Evolutionary conservation across 1,140 invertebrate genomes (phyloP).

Genomic region (Manduca sexta): DNA sequence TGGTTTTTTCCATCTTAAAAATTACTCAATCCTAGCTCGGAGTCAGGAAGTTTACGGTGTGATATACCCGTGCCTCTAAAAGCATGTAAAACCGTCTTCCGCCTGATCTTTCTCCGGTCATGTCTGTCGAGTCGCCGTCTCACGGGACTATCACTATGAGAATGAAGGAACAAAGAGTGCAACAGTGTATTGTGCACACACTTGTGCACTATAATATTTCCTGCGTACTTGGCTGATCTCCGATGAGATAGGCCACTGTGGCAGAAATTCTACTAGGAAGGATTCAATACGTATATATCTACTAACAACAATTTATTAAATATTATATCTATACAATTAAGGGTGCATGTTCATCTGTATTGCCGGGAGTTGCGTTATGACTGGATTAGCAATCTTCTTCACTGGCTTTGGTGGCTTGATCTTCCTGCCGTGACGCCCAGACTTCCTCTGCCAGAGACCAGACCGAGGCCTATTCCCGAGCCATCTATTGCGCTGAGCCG

Average conservation of each 20-base stretch:
- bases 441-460: slow-evolving; percentile 95
- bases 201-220: too few species aligned
- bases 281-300: background rate
- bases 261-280: too few species aligned
- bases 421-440: slow-evolving; percentile 91
- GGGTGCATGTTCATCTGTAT: slow-evolving; percentile 42
- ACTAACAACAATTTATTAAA: slow-evolving; percentile 1
- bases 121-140: too few species aligned
- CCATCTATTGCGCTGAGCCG: slow-evolving; percentile 86
- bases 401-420: slow-evolving; percentile 75
- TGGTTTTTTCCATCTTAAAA: too few species aligned
- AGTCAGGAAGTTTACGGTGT: too few species aligned
- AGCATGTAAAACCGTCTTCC: background rate
- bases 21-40: too few species aligned
- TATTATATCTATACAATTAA: slow-evolving; percentile 17
- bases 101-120: too few species aligned
- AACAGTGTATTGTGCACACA: too few species aligned
- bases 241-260: too few species aligned
- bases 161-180: too few species aligned
- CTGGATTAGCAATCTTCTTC: slow-evolving; percentile 35
- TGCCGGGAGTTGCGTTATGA: slow-evolving; percentile 16
- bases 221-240: too few species aligned
- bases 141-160: too few species aligned
- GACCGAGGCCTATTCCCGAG: slow-evolving; percentile 91
- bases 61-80: background rate